phyloP scores from a whole-genome alignment of 2,888 invertebrate genomes.

The Lathronympha strigana region DNA sequence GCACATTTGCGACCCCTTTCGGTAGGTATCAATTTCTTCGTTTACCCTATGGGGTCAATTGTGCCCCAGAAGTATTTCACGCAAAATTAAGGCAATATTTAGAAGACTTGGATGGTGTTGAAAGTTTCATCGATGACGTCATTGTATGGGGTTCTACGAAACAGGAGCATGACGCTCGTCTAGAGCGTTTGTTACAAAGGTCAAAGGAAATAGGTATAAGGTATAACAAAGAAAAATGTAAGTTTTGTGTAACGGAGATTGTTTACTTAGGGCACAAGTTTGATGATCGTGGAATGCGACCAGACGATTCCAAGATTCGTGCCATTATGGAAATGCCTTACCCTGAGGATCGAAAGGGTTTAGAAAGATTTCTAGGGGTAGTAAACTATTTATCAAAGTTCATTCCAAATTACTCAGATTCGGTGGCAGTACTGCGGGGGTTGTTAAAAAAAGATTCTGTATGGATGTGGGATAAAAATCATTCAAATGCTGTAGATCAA shows the following conservation, averaged over 20 bases:
- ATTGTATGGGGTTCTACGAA: conserved; percentile 7
- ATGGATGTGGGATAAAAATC: not conserved
- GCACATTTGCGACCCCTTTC: conserved; percentile 39
- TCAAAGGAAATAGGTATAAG: conserved; percentile 14
- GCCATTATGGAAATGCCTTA: conserved; percentile 38
- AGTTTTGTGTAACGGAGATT: conserved; percentile 14
- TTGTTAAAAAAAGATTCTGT: not conserved
- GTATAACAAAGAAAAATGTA: conserved; percentile 19
- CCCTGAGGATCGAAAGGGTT: conserved; percentile 33
- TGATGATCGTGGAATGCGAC: conserved; percentile 30
- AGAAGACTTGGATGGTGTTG: conserved; percentile 25
- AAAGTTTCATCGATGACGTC: conserved; percentile 4
- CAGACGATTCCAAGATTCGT: conserved; percentile 35
- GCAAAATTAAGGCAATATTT: conserved; percentile 42
- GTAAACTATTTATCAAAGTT: conserved; percentile 27
- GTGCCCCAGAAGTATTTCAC: conserved; percentile 35
- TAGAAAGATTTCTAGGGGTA: conserved; percentile 41
- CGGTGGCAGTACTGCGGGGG: not conserved
- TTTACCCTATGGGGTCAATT: conserved; percentile 34
- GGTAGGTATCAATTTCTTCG: conserved; percentile 41
- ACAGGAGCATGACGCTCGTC: conserved; percentile 7
- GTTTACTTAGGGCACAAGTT: conserved; percentile 38
- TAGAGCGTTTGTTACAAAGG: conserved; percentile 12
- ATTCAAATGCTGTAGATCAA: not conserved
- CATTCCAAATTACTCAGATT: conserved; percentile 7